Evolutionary conservation across 2,797 vertebrate species (phyloP), one percentile per base, ranked within the genome.

Genomic region (Antrozous pallidus): DNA sequence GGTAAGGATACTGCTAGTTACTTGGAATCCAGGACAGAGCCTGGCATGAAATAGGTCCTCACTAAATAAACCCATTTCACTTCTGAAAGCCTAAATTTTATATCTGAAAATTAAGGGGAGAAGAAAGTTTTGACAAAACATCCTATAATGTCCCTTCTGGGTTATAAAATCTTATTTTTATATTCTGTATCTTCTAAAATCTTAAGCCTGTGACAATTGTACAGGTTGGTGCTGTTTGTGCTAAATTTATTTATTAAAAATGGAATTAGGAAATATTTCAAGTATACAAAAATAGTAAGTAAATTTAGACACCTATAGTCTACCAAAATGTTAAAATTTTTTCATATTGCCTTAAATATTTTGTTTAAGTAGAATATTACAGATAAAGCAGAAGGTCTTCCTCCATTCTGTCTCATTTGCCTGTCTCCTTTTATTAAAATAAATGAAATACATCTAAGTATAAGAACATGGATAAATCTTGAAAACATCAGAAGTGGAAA

Each of bases 141-240:
- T 71, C 7, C 31, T 75, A 2, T 91, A 58, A 54, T 24, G 24
- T 88, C 78, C 33, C 10, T 56, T 78, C 16, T 45, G 17, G 14
- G 20, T 70, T 88, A 61, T 81, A 81, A 71, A 16, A 79, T 85
- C 36, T 67, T 69, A 28, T 45, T 79, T 89, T 28, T 90, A 16
- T 85, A 31, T 84, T 77, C 3, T 78, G 5, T 91, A 42, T 69
- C 47, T 88, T 88, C 78, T 94, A 49, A 96, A 88, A 75, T 75
- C 42, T 38, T 31, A 79, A 65, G 11, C 65, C 11, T 71, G 12
- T 3, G 42, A 70, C 6, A 47, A 9, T 74, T 92, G 87, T 71
- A 42, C 3, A 85, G 28, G 26, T 80, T 89, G 22, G 22, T 87
- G 14, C 31, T 36, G 5, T 8, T 70, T 10, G 9, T 77, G 18